Evolutionary conservation across 2,113 vertebrate species (phyloP).

Genomic region (Ceyx margarethae): DNA sequence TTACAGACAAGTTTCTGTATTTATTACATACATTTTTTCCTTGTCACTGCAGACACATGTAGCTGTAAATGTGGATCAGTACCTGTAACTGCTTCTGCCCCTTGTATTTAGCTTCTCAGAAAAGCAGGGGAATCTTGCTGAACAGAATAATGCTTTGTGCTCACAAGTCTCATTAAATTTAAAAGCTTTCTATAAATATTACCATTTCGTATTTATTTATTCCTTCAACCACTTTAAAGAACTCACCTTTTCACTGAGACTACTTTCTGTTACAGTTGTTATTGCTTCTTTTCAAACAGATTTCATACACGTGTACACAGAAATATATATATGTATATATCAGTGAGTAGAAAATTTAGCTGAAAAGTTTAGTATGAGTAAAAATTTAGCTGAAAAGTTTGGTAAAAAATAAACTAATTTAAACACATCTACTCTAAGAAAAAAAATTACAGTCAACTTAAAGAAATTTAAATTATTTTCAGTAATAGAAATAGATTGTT

Average conservation of each 20-base stretch:
- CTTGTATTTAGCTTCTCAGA: neutral
- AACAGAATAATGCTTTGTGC: neutral
- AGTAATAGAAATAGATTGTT: neutral
- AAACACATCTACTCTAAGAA: neutral
- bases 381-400: neutral
- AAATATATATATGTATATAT: neutral
- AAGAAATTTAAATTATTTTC: neutral
- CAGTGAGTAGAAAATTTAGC: neutral
- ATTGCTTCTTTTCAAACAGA: neutral
- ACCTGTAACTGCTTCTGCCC: neutral
- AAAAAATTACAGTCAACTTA: neutral
- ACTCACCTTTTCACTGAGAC: neutral
- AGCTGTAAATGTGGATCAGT: neutral
- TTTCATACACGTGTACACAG: neutral
- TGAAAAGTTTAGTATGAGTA: neutral
- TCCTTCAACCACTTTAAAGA: neutral
- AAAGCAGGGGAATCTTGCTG: neutral
- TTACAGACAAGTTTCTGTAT: neutral
- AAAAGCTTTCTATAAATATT: neutral
- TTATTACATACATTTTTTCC: neutral
- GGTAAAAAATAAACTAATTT: neutral
- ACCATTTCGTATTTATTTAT: neutral
- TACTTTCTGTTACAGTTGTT: neutral
- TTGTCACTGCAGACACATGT: neutral
- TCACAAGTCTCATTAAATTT: neutral